Base-by-base conservation (phyloP, 2,888 invertebrate genomes). In the Conchocele bisecta region DNA sequence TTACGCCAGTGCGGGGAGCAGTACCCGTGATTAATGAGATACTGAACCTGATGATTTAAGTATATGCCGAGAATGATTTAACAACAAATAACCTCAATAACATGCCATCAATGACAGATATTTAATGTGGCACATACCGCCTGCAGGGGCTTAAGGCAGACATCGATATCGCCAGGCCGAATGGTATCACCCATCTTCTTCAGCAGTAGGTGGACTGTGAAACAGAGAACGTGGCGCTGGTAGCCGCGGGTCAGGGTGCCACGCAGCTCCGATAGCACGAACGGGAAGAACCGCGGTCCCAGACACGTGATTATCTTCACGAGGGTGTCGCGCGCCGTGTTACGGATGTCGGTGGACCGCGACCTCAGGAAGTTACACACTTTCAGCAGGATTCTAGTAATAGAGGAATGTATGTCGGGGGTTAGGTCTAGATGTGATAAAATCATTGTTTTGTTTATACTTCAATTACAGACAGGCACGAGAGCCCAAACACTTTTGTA, bases 341-440 rank as follows among this genome's bases (percentile, higher is more conserved):
- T 94, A 42, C 98, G 93, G 2, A 98, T 96, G 85, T 96, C 96
- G 82, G 95, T 95, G 22, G 97, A 91, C 2, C 96, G 95, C 0
- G 98, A 98, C 90, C 96, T 96, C 66, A 99, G 91, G 89, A 98
- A 97, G 0, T 95, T 95, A 86, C 97, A 97, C 0, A 98, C 92
- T 90, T 98, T 98, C 74, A 89, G 60, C 26, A 91, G 75, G 35
- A 91, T 83, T 24, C 90, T 91, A 82, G 17, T n/a, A n/a, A n/a
- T n/a, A n/a, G n/a, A n/a, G n/a, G n/a, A n/a, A n/a, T n/a, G n/a
- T n/a, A n/a, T n/a, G n/a, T n/a, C n/a, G n/a, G n/a, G n/a, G n/a
- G n/a, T n/a, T n/a, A n/a, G n/a, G n/a, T n/a, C n/a, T n/a, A n/a
- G n/a, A n/a, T n/a, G n/a, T n/a, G n/a, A n/a, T n/a, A n/a, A n/a